phyloP scores from a whole-genome alignment of 2,888 invertebrate genomes.

The Epinotia ramella region DNA sequence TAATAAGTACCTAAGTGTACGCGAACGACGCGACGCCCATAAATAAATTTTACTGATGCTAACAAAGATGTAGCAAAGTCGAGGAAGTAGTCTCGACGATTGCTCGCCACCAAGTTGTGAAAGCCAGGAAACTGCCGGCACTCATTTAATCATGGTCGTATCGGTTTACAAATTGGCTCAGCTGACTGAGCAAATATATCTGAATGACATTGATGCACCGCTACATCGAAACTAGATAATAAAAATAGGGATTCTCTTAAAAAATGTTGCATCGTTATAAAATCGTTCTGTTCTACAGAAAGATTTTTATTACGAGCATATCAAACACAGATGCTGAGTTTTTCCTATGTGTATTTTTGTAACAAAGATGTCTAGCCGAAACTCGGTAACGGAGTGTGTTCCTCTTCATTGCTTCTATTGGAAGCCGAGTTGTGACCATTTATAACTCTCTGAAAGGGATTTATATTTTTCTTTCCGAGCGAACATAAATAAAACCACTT shows the following conservation, averaged over 20 bases:
- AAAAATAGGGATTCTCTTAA: too few relatives aligned
- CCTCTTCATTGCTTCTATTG: constrained; percentile 18
- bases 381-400: constrained; percentile 4
- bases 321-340: background rate
- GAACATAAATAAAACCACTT: constrained; percentile 28
- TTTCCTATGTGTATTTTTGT: background rate
- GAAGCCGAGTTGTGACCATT: constrained; percentile 17
- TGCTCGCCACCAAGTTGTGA: constrained; percentile 30
- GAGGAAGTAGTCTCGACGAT: constrained; percentile 16
- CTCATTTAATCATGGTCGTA: constrained; percentile 16
- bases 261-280: background rate
- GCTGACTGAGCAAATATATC: background rate
- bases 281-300: too few relatives aligned
- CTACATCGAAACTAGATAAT: background rate
- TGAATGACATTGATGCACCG: background rate
- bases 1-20: background rate
- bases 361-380: background rate
- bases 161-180: constrained; percentile 2
- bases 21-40: background rate
- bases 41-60: background rate
- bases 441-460: constrained; percentile 14
- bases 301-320: background rate
- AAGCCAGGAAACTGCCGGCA: constrained; percentile 22
- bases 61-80: constrained; percentile 20
- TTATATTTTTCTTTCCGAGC: constrained; percentile 21